Evolutionary conservation across 2,797 vertebrate species (phyloP).

Genomic region (Orestias chungarensis): DNA sequence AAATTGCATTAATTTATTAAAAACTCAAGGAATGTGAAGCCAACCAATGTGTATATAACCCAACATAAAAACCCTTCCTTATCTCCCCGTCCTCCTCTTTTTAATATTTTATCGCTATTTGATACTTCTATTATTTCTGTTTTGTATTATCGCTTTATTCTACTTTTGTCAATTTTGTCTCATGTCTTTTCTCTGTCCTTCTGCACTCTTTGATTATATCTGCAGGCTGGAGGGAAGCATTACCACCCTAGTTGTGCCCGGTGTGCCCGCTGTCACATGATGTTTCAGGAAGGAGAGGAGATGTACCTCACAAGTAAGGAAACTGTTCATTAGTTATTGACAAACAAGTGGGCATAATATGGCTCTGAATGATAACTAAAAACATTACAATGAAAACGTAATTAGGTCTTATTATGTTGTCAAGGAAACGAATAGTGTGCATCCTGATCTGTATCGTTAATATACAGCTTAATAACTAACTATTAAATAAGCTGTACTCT

Average conservation of each 20-base stretch:
- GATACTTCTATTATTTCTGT: conserved; percentile 23
- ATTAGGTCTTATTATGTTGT: conserved; percentile 1
- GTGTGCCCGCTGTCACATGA: conserved; percentile 94
- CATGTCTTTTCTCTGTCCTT: background rate
- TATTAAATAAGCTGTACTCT: conserved; percentile 47
- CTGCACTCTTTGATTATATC: background rate
- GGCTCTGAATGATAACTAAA: background rate
- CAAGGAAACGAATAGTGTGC: background rate
- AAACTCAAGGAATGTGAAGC: no score
- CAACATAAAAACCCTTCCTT: conserved; percentile 31
- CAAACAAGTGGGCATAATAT: background rate
- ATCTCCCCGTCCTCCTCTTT: conserved; percentile 23
- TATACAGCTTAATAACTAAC: conserved; percentile 46
- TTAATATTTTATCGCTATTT: conserved; percentile 15
- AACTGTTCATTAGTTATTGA: background rate
- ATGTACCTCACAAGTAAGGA: conserved; percentile 94
- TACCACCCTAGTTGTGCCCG: conserved; percentile 95
- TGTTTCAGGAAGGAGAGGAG: conserved; percentile 94
- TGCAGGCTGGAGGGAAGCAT: conserved; percentile 92
- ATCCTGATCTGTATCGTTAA: conserved; percentile 12
- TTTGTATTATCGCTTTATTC: conserved; percentile 31
- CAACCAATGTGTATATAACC: no score
- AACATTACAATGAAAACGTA: background rate
- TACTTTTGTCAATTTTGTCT: conserved; percentile 21
- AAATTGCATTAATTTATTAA: no score